A percentile compares a stretch with the other conserved stretches of the same genome.
These are phyloP conservation scores for Caenorhabditis zanzibari DNA, from an alignment of 2,888 invertebrate species.

Conservation along the genomic window DNA sequence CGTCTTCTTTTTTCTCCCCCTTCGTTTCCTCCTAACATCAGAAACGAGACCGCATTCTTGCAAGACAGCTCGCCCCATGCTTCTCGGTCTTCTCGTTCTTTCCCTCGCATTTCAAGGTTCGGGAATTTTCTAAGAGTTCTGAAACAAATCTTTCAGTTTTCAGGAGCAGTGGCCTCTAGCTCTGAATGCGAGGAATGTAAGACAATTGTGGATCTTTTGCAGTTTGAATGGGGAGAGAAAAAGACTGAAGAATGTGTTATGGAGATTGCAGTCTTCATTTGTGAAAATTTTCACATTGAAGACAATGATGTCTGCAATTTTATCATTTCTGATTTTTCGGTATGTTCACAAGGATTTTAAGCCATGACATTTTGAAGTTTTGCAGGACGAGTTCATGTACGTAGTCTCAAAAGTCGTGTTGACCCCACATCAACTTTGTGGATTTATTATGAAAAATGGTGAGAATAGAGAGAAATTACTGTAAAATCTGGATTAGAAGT, in stretches of 20 bases:
- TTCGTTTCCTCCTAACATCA: constrained; percentile 20
- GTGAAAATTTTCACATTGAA: constrained; percentile 75
- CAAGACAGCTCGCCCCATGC: constrained; percentile 28
- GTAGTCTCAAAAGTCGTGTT: constrained; percentile 75
- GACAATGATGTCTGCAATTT: constrained; percentile 76
- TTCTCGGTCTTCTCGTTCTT: constrained; percentile 50
- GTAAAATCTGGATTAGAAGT: no score
- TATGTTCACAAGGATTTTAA: constrained; percentile 1
- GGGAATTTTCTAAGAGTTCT: not conserved
- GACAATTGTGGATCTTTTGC: constrained; percentile 67
- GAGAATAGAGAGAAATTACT: not conserved
- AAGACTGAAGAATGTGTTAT: constrained; percentile 72
- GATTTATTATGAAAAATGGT: constrained; percentile 74
- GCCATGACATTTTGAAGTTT: no score
- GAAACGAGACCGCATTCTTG: constrained; percentile 46
- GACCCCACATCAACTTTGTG: constrained; percentile 78
- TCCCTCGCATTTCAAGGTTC: constrained; percentile 57
- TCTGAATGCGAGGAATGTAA: constrained; percentile 67
- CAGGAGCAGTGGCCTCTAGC: constrained; percentile 36
- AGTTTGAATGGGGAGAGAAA: constrained; percentile 70
- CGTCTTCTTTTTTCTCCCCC: constrained; percentile 18
- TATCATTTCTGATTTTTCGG: constrained; percentile 74
- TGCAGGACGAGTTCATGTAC: constrained; percentile 78
- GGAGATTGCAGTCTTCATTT: constrained; percentile 70
- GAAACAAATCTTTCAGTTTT: not conserved